A percentile compares a stretch with the other conserved stretches of the same genome.
Conservation (phyloP, 2,113 vertebrate species). For the Pachyramphus minor region DNA sequence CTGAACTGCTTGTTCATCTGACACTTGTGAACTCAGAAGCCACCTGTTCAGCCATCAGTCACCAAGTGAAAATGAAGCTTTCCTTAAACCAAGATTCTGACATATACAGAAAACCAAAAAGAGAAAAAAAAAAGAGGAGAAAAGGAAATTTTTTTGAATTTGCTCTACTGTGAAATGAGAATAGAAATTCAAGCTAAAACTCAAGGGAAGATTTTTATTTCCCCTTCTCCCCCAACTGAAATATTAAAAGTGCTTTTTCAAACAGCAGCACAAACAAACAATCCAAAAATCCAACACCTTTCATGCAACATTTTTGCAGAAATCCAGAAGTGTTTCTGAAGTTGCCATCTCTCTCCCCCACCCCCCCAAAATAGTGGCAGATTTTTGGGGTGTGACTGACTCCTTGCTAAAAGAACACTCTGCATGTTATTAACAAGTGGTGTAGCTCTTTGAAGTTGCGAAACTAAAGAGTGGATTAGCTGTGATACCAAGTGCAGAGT, state of each 20-base stretch:
- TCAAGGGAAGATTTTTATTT: not conserved
- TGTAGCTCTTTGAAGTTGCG: conserved; percentile 57
- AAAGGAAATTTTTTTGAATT: not conserved
- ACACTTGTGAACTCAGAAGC: conserved; percentile 74
- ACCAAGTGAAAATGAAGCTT: conserved; percentile 82
- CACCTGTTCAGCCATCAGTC: conserved; percentile 91
- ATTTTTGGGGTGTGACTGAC: conserved; percentile 25
- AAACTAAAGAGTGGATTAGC: conserved; percentile 61
- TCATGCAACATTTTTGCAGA: not conserved
- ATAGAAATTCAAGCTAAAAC: not conserved
- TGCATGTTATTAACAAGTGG: conserved; percentile 45
- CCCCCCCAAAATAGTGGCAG: not conserved
- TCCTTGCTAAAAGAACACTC: conserved; percentile 33
- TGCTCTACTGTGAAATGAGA: not conserved
- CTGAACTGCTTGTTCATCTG: conserved; percentile 80
- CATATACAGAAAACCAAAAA: conserved; percentile 50
- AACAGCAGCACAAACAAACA: not conserved
- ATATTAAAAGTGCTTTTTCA: not conserved
- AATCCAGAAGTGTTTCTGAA: not conserved
- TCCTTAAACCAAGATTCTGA: conserved; percentile 79
- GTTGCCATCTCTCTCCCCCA: not conserved
- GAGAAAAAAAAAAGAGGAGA: not conserved
- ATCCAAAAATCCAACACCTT: not conserved
- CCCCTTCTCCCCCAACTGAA: not conserved
- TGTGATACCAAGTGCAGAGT: conserved; percentile 33